A percentile compares a stretch with the other conserved stretches of the same genome.
Evolutionary conservation across 2,113 vertebrate genomes (phyloP).

Genomic region (Lipotes vexillifer): DNA sequence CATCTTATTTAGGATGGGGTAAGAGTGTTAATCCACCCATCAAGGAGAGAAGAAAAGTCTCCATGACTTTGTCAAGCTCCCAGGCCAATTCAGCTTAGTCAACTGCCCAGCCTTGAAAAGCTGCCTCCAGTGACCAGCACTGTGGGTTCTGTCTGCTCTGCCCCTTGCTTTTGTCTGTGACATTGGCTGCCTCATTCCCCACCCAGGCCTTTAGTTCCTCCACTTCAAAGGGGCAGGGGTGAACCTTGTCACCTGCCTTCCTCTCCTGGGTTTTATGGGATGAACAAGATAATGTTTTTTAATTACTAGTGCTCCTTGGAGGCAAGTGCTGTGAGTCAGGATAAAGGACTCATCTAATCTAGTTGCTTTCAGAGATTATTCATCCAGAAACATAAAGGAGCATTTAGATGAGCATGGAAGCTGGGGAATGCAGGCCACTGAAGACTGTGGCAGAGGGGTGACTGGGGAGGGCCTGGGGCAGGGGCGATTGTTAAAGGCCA

Average conservation of each 20-base stretch:
- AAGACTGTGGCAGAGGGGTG: not conserved
- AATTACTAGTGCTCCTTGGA: not conserved
- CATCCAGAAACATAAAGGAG: conserved; percentile 53
- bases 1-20: not conserved
- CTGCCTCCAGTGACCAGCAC: not conserved
- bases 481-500: not conserved
- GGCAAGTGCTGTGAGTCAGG: not conserved
- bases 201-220: not conserved
- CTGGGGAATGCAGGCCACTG: not conserved
- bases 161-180: not conserved
- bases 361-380: conserved; percentile 51
- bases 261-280: not conserved
- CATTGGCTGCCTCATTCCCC: not conserved
- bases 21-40: not conserved
- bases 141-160: fast-evolving
- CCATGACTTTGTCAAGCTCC: not conserved
- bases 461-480: too few species aligned
- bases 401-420: conserved; percentile 1
- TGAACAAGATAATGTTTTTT: conserved; percentile 21
- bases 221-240: not conserved
- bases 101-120: too few species aligned
- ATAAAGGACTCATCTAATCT: conserved; percentile 33
- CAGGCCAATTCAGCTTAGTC: not conserved
- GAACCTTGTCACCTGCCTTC: not conserved
- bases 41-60: not conserved